Conservation (phyloP, 2,113 vertebrate species). For the Arenaria interpres region DNA sequence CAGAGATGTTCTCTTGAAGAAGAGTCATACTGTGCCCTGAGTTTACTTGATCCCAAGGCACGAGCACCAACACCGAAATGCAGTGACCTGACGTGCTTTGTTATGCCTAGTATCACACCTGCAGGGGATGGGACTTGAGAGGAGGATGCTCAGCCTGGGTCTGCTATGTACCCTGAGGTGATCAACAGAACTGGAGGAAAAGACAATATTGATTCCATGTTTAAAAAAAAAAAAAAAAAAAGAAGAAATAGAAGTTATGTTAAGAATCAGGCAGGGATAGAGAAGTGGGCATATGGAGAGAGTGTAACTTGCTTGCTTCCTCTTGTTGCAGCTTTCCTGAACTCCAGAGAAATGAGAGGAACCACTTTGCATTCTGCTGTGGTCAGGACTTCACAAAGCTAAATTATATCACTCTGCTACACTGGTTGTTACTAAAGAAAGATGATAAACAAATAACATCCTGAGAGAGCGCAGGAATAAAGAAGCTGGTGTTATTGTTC, state of each 20-base stretch:
- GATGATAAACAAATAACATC: slow-evolving; percentile 35
- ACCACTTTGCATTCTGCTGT: slow-evolving; percentile 18
- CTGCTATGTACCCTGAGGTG: neutral
- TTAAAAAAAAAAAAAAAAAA: neutral
- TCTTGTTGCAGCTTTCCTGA: neutral
- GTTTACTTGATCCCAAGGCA: no score
- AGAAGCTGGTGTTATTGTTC: neutral
- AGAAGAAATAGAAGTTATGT: neutral
- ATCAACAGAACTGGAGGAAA: neutral
- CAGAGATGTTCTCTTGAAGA: neutral
- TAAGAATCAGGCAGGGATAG: neutral
- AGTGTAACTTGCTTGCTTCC: neutral
- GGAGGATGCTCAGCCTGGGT: neutral
- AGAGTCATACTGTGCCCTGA: accelerated
- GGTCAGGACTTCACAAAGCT: neutral
- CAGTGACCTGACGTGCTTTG: neutral
- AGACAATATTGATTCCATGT: neutral
- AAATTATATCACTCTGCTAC: slow-evolving; percentile 21
- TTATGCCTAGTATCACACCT: neutral
- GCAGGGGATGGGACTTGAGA: neutral
- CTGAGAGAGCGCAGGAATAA: slow-evolving; percentile 9
- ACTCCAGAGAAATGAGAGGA: neutral
- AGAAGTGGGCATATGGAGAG: neutral
- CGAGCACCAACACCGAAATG: neutral
- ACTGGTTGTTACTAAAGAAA: neutral